Conservation (phyloP, 2,888 invertebrate genomes). For the Microplitis deprimator region DNA sequence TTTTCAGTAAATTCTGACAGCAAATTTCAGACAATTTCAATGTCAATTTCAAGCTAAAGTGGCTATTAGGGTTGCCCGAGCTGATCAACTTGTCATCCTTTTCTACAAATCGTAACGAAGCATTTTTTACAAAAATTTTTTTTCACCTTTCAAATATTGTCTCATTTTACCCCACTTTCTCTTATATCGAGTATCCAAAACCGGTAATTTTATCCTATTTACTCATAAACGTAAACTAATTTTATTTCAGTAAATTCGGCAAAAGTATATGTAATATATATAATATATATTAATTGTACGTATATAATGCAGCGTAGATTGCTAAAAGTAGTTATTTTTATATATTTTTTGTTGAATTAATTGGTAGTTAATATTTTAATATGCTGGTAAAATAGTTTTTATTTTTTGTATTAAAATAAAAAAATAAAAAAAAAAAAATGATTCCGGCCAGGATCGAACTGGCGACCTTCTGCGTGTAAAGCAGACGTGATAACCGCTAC, state of each 20-base stretch:
- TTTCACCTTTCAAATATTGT: too few relatives aligned
- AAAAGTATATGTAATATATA: background rate
- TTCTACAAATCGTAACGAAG: too few relatives aligned
- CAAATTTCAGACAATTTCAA: too few relatives aligned
- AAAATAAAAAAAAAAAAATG: background rate
- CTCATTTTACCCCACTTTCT: too few relatives aligned
- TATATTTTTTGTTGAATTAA: background rate
- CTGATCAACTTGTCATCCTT: too few relatives aligned
- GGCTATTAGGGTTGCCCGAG: too few relatives aligned
- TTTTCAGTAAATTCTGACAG: too few relatives aligned
- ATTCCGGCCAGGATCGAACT: conserved; percentile 1
- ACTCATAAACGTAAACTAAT: background rate
- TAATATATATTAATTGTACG: background rate
- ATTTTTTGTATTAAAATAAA: background rate
- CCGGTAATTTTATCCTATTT: background rate
- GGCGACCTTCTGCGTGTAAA: background rate
- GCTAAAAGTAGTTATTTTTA: background rate
- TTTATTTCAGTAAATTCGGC: background rate
- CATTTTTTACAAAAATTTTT: too few relatives aligned
- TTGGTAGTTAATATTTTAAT: background rate
- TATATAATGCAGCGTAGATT: background rate
- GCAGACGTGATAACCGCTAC: background rate
- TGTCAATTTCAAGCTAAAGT: too few relatives aligned
- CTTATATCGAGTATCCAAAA: too few relatives aligned
- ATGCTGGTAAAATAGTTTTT: background rate